These are phyloP conservation scores for Ctenochaetus hawaiiensis DNA, from an alignment of 2,797 vertebrate species.

Conservation along the genomic window DNA sequence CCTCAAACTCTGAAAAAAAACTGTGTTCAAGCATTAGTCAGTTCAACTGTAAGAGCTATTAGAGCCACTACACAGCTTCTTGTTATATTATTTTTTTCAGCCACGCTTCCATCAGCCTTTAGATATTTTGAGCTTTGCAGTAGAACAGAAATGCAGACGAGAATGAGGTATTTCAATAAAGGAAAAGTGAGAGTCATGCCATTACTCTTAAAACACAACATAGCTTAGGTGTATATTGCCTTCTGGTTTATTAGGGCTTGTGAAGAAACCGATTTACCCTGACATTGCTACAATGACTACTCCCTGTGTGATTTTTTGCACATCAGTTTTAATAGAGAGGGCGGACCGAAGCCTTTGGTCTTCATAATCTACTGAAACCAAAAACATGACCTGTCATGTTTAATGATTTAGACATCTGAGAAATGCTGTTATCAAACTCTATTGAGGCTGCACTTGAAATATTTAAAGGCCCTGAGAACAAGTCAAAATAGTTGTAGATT, in stretches of 20 bases:
- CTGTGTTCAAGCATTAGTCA: slow-evolving; percentile 23
- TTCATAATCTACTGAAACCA: slow-evolving; percentile 19
- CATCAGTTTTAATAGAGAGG: background rate
- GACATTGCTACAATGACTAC: background rate
- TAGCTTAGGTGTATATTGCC: background rate
- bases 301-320: slow-evolving; percentile 1
- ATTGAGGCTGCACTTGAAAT: background rate
- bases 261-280: background rate
- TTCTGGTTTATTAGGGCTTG: slow-evolving; percentile 1
- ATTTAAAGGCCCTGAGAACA: background rate
- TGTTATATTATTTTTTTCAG: slow-evolving; percentile 2
- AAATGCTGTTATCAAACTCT: slow-evolving; percentile 5
- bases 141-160: slow-evolving; percentile 11
- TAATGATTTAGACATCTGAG: slow-evolving; percentile 5
- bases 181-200: background rate
- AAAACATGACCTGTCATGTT: slow-evolving; percentile 4
- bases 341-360: slow-evolving; percentile 7
- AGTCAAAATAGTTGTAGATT: background rate
- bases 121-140: background rate
- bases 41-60: slow-evolving; percentile 30
- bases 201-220: background rate
- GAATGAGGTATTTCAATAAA: slow-evolving; percentile 7
- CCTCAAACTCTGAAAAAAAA: slow-evolving; percentile 10
- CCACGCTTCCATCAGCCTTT: background rate
- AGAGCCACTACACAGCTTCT: slow-evolving; percentile 5